Base-by-base conservation (phyloP, 2,113 vertebrate genomes). In the Phylloscopus trochilus region DNA sequence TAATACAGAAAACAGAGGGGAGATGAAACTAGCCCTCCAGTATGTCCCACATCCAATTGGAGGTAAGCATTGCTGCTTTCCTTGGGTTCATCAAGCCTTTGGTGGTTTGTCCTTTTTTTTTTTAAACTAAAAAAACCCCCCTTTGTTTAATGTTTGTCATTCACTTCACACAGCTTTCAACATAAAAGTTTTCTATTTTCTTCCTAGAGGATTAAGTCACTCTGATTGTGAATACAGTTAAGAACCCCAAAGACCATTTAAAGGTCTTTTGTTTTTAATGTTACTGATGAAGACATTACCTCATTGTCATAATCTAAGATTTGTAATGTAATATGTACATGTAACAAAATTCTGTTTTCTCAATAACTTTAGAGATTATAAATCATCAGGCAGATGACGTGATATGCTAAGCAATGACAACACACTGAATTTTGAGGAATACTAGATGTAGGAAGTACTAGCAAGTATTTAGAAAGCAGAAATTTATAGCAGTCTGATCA, bases 1-100 rank as follows among this genome's bases (percentile, higher is more conserved):
- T 39, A 97, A 98, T 44, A 72, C 77, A 60, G 98, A 98, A 96
- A 97, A 97, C 92, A 97, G 97, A 97, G 99, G 98, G 83, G 98
- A 98, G 86, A 98, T 99, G 96, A 99, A 98, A 97, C 92, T 99
- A 26, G 98, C 99, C 37, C 97, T 99, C 35, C 98, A 98, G 69
- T 99, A 99, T 53, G 96, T 99, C 53, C 98, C 97, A 10, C 97
- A 98, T 90, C 98, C 97, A 24, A 31, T 79, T 44, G 96, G 97
- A 89, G 97, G 99, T 99, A 97, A 94, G 97, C 49, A n/a, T 33
- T 76, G 22, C 33, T 69, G 3, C 78, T 92, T 91, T 82, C 23
- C n/a, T 67, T 73, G 62, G 21, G 9, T 51, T 81, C 10, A 2
- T 51, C n/a, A 47, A 39, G 28, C 13, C 22, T 78, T 62, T 59